A percentile compares a stretch with the other conserved stretches of the same genome.
Evolutionary conservation across 2,113 vertebrate genomes (phyloP).

Genomic region (Ophthalmolycus amberensis): DNA sequence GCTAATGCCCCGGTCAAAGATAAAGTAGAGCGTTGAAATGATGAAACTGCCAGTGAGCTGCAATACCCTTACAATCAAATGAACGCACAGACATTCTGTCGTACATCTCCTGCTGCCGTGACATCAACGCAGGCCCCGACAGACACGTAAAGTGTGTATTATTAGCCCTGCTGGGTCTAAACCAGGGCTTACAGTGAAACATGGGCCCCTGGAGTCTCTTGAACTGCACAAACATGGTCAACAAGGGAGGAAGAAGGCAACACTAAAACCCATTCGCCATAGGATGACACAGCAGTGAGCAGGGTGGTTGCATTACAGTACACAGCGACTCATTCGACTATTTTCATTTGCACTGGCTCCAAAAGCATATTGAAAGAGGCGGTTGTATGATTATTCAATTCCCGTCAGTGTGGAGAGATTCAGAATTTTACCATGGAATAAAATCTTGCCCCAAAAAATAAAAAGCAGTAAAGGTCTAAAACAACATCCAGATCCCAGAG

Average conservation of each 20-base stretch:
- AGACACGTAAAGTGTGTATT: conserved; percentile 48
- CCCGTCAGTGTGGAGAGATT: background rate
- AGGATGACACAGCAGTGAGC: background rate
- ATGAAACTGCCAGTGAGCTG: conserved; percentile 4
- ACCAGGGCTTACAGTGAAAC: conserved; percentile 35
- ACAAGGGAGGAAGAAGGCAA: conserved; percentile 19
- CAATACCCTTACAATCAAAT: conserved; percentile 43
- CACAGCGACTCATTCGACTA: conserved; percentile 15
- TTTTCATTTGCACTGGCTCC: conserved; percentile 5
- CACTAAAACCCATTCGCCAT: conserved; percentile 23
- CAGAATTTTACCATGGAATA: background rate
- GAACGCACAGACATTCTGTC: conserved; percentile 24
- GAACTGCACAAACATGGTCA: conserved; percentile 53
- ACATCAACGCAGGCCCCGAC: conserved; percentile 20
- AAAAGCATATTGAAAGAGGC: background rate
- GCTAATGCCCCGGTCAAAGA: background rate
- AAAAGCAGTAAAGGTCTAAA: conserved; percentile 1
- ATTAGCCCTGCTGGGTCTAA: conserved; percentile 45
- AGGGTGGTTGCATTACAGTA: conserved; percentile 15
- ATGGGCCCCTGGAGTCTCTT: conserved; percentile 53
- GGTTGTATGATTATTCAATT: background rate
- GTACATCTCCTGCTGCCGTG: conserved; percentile 22
- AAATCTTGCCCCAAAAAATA: background rate
- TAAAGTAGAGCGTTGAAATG: background rate
- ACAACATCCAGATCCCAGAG: background rate